Evolutionary conservation across 2,113 vertebrate species (phyloP), one percentile per base, ranked within the genome.

Genomic region (Cyphomyrus plagiostoma): DNA sequence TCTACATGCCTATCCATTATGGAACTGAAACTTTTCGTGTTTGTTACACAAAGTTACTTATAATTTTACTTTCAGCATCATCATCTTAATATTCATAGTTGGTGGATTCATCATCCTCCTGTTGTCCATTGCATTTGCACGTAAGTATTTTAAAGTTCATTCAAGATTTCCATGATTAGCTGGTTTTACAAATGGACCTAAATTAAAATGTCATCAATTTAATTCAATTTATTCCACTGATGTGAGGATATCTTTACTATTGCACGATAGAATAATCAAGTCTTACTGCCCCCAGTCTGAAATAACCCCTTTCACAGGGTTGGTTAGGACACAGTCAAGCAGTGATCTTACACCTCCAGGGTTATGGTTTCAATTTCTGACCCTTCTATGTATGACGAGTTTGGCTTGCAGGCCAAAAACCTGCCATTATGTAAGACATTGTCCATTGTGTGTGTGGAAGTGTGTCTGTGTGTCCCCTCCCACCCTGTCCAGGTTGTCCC

Each of bases 61-160:
- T 23, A 80, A 15, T 90, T 58, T 88, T 84, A n/a, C 82, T 88
- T 88, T 88, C 89, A 93, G 93, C 83, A 93, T 94, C 91, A 93
- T 94, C 74, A 80, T 91, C 77, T 91, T 93, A 15, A 94, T 93
- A 49, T 80, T 93, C 52, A 49, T 92, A 9, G 74, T 92, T n/a
- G 82, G 89, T 86, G 93, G 88, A 49, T 17, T 93, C 13, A 80
- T 94, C 46, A 89, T 94, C 90, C 66, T 94, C 17, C 90, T 94
- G 30, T 46, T 94, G 87, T 89, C 80, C 8, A 58, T 93, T 82
- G 91, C 92, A 66, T 93, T 94, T 91, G 82, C 91, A 91, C 91
- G 92, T 94, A 48, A 89, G 91, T 74, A 89, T 48, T 46, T 21
- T 49, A 89, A 70, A 30, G 6, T 30, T 74, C 3, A 62, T 1